A percentile compares a stretch with the other conserved stretches of the same genome.
phyloP scores from a whole-genome alignment of 2,888 invertebrate genomes.

The Stenchaetothrips biformis region DNA sequence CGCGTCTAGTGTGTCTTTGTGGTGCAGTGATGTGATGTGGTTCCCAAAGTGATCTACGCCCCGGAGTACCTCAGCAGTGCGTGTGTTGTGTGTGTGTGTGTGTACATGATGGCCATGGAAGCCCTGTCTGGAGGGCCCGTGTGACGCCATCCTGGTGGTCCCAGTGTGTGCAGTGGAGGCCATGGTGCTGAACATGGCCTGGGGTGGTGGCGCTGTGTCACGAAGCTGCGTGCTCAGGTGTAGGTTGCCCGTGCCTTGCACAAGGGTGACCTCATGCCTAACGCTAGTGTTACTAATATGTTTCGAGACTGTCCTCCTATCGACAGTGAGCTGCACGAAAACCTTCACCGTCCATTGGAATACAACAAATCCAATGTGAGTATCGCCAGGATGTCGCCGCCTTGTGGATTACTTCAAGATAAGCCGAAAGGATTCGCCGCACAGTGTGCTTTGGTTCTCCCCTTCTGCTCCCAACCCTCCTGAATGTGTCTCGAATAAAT shows the following conservation, averaged over 20 bases:
- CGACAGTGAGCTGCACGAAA: constrained; percentile 67
- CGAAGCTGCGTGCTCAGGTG: background rate
- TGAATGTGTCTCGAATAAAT: too few relatives aligned
- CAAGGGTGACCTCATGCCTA: constrained; percentile 49
- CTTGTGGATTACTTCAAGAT: background rate
- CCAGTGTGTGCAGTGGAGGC: background rate
- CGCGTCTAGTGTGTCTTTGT: background rate
- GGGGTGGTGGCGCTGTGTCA: background rate
- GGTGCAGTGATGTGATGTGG: background rate
- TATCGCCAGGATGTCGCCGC: constrained; percentile 37
- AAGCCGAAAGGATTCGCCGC: too few relatives aligned
- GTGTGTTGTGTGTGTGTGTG: background rate
- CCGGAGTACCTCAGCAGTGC: background rate
- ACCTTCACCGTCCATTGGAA: constrained; percentile 87
- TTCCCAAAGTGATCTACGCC: background rate
- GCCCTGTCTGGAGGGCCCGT: background rate
- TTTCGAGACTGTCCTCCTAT: constrained; percentile 54
- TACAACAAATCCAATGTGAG: constrained; percentile 80
- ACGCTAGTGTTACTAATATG: constrained; percentile 53
- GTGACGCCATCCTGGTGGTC: background rate
- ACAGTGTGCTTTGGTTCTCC: too few relatives aligned
- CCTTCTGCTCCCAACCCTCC: too few relatives aligned
- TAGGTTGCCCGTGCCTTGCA: constrained; percentile 37
- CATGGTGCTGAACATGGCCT: constrained; percentile 12
- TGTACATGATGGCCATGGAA: background rate